Evolutionary conservation across 2,113 vertebrate species (phyloP).

Genomic region (Lamprotornis superbus): DNA sequence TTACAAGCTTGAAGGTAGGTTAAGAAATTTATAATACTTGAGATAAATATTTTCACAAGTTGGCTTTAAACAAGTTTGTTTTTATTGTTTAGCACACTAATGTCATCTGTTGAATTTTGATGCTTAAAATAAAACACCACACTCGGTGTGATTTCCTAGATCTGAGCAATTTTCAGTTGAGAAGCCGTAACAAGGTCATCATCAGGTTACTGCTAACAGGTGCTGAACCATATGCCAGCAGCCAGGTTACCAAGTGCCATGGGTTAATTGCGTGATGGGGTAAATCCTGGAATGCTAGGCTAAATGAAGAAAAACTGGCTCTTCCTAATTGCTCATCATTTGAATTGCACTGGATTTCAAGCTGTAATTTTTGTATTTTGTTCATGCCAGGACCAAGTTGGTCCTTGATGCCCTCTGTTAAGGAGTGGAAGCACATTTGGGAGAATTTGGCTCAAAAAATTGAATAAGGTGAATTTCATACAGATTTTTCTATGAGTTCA

Average conservation of each 20-base stretch:
- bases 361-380: background rate
- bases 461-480: background rate
- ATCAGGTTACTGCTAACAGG: background rate
- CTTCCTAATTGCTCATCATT: background rate
- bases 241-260: background rate
- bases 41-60: background rate
- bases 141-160: background rate
- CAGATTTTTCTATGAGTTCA: background rate
- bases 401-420: background rate
- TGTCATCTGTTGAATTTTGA: background rate
- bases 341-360: rapidly evolving
- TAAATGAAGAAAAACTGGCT: background rate
- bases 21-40: background rate
- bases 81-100: background rate
- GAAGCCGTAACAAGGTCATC: background rate
- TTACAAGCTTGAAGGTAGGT: background rate
- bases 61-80: background rate
- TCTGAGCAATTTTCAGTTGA: background rate
- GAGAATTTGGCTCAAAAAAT: background rate
- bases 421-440: background rate
- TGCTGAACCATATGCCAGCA: background rate
- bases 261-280: background rate
- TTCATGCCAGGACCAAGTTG: background rate
- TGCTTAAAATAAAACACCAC: background rate
- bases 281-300: background rate